Base-by-base conservation (phyloP, 2,797 vertebrate genomes). In the Buceros bicornis region DNA sequence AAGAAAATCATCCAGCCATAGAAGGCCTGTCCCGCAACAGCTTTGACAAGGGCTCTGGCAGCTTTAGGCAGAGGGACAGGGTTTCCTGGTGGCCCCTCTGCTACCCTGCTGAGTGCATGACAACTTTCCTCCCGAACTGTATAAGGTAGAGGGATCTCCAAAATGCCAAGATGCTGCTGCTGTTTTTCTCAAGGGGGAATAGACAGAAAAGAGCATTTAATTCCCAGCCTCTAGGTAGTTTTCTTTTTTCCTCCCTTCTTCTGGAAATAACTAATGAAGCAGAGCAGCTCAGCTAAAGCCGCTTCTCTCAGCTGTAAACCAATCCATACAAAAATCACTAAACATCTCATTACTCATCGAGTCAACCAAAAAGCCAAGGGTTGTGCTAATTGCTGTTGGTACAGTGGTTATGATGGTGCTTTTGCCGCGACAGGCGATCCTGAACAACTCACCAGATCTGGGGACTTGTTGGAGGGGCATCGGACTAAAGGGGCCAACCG, bases 381-480 rank as follows among this genome's bases (percentile, higher is more conserved):
- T 31, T 37, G 14, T n/a, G 48, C 62, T 45, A 76, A 79, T 25
- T 50, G 24, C 48, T 67, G 25, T 42, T 11, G 6, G 33, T 28
- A 12, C 0, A 3, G 28, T 2, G 2, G 70, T 48, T 65, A 60
- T 4, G 7, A n/a, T 3, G 16, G 31, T 53, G 24, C 14, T 14
- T 64, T 71, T 57, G 72, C 43, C 24, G 22, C 33, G 11, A 21
- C 29, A 19, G 40, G 8, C 48, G 37, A 26, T 65, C 37, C 58
- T 48, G 42, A 70, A n/a, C 37, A 33, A 22, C 24, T 62, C 48
- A 12, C 48, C 16, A 25, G 10, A 66, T 53, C 21, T 24, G 43
- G 16, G 53, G 48, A 37, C 28, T 42, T 69, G 29, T 16, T 72
- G 33, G 57, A 64, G 43, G 51, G 35, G 10, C 45, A 10, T 60